Evolutionary conservation across 2,113 vertebrate species (phyloP).

Genomic region (Scopus umbretta): DNA sequence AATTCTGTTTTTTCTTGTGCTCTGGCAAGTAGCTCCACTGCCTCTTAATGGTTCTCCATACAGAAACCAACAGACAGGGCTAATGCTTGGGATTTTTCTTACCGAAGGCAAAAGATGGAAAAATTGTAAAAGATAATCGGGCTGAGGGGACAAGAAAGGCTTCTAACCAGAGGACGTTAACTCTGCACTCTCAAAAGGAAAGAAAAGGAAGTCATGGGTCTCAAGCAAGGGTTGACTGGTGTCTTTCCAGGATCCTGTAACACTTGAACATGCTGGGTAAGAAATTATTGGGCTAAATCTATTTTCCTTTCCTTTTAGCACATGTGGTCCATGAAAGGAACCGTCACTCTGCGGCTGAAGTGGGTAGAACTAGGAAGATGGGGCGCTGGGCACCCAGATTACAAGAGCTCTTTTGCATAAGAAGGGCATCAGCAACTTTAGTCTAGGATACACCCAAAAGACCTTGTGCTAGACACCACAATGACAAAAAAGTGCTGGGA

Average conservation of each 20-base stretch:
- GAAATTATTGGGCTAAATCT: neutral
- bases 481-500: neutral
- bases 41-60: neutral
- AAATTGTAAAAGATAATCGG: neutral
- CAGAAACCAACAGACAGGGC: neutral
- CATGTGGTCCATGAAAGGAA: neutral
- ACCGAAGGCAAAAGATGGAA: neutral
- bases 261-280: neutral
- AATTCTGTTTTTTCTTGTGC: neutral
- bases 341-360: neutral
- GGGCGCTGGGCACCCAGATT: neutral
- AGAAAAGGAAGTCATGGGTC: neutral
- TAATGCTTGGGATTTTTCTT: neutral
- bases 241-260: neutral
- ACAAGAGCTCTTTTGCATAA: neutral
- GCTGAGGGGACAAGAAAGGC: neutral
- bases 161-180: neutral
- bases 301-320: neutral
- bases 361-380: neutral
- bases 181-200: neutral
- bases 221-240: neutral
- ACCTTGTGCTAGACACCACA: neutral
- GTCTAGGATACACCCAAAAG: neutral
- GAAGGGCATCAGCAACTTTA: neutral
- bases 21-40: neutral